Base-by-base conservation (phyloP, 2,888 invertebrate genomes). In the Ceriagrion tenellum region DNA sequence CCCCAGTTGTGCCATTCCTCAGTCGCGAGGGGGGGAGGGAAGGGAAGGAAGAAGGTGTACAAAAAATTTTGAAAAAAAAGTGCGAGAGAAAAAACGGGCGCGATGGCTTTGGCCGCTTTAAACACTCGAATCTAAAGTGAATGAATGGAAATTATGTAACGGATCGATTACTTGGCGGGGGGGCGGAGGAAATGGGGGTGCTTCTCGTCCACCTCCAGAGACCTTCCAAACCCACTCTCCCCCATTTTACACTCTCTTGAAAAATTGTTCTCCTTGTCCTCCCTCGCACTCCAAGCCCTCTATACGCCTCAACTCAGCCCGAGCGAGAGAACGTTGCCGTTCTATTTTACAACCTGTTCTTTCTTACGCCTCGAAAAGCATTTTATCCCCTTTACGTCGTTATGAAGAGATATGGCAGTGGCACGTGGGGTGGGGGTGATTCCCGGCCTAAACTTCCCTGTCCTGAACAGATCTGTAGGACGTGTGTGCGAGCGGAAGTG, bases 101-200 rank as follows among this genome's bases (percentile, higher is more conserved):
- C 47, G 47, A 47, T 8, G 8, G 47, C 47, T 4, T 47, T 47
- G 47, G 47, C 81, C 30, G 3, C 30, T 30, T 74, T 74, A 81
- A 81, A 26, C 81, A 81, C 81, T 81, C 35, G 81, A 81, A 35
- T 35, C 81, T 81, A 18, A 81, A 81, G 81, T 81, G 30, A 81
- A 81, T 81, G 81, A 81, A 35, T 81, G 81, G 81, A 81, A 81
- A 81, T 81, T 81, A 81, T 35, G 81, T 81, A 81, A 81, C 81
- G 81, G 30, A 81, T 81, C 81, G 81, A 81, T 81, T 35, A 81
- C 69, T 23, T 8, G 69, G 10, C 26, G 69, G n/a, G 26, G 59
- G 59, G 59, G 13, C 2, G 20, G 59, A 56, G 16, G 16, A 2
- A 59, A 10, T 6, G 12, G n/a, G 69, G 81, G 30, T 81, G 10